Percentiles rank a stretch among this genome's conserved stretches.
Conservation (phyloP, 2,797 vertebrate species). For the Botia kubotai region DNA sequence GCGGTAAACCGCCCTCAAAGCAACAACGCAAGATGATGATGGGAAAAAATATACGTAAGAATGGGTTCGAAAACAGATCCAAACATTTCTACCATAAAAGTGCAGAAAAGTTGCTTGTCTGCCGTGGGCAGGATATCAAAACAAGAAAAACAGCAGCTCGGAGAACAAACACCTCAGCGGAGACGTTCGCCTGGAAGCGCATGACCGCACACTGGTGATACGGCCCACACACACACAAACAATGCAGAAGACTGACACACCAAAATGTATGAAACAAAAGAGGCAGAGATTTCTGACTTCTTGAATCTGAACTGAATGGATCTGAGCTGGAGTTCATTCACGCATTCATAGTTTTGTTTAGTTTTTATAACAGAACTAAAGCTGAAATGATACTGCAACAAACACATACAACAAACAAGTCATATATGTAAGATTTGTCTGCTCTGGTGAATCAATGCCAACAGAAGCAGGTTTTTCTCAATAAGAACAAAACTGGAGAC, state of each 20-base stretch:
- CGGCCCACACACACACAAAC: not conserved
- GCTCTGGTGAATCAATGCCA: too few relatives aligned
- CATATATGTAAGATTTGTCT: too few relatives aligned
- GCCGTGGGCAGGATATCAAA: conserved; percentile 12
- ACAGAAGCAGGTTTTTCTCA: too few relatives aligned
- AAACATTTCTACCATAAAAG: not conserved
- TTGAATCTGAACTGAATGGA: conserved; percentile 3
- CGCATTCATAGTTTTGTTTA: too few relatives aligned
- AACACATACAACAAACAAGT: too few relatives aligned
- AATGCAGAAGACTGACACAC: not conserved
- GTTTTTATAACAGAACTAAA: too few relatives aligned
- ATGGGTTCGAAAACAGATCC: not conserved
- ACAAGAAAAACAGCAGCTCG: not conserved
- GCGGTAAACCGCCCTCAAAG: not conserved
- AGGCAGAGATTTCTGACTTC: not conserved
- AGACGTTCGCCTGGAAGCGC: not conserved
- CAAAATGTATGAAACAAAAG: not conserved
- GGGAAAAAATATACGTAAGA: not conserved
- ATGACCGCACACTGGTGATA: not conserved
- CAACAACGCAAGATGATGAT: not conserved
- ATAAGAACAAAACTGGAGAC: too few relatives aligned
- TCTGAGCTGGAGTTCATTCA: not conserved
- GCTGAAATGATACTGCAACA: too few relatives aligned
- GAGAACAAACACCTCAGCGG: conserved; percentile 8
- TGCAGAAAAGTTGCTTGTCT: conserved; percentile 9